Base-by-base conservation (phyloP, 1,140 invertebrate species). In the Macrocentrus cingulum region DNA sequence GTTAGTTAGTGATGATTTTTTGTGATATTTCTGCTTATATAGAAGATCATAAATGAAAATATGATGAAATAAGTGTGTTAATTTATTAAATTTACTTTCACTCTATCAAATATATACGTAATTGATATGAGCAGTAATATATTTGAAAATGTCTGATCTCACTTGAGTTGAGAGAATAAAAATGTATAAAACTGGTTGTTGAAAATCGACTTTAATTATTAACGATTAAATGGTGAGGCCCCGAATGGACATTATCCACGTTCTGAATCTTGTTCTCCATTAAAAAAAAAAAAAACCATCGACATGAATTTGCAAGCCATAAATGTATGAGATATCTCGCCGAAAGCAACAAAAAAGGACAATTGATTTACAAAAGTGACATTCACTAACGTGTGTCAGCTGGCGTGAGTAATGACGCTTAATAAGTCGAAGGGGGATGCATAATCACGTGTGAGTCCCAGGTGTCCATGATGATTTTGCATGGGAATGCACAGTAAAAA, bases 201-300 rank as follows among this genome's bases (percentile, higher is more conserved):
- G n/a, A 29, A 29, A 29, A 49, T 49, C 46, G 25, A 34, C 46
- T 49, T 49, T 8, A 49, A 49, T 49, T 49, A 49, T 49, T 49
- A 23, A 49, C 46, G 46, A 49, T 49, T 49, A 25, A 49, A 49
- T 29, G 46, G 20, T n/a, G n/a, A 23, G 46, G 36, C 22, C 46
- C 46, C 36, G n/a, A 34, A 34, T 34, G 46, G 22, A 49, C 25
- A 49, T 49, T 49, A 49, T 23, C 23, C 13, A 29, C 15, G 29
- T 23, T 25, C 16, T 48, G 20, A 16, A 34, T 49, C 46, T 49
- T 32, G 13, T 49, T 34, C 8, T n/a, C 22, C 18, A 1, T 34
- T 49, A 7, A 34, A 32, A 49, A n/a, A 3, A 23, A 2, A 20
- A 8, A 8, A 11, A 7, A 23, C 19, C 20, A 18, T 16, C n/a